Conservation (phyloP, 2,888 invertebrate genomes). For the Drepanosiphum platanoidis region DNA sequence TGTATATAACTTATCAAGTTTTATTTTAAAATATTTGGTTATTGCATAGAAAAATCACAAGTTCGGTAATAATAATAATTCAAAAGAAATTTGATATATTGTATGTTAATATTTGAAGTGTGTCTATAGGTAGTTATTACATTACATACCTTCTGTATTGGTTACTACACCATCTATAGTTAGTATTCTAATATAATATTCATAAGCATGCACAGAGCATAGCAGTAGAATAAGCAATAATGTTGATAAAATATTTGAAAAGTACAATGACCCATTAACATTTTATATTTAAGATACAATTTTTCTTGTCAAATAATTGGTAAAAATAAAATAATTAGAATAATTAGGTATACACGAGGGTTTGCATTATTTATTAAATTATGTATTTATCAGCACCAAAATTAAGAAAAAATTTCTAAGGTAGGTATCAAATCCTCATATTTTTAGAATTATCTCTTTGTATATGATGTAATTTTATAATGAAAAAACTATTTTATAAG, state of each 20-base stretch:
- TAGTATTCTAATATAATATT: conserved; percentile 22
- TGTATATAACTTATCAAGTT: conserved; percentile 25
- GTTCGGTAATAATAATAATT: not conserved
- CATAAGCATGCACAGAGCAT: conserved; percentile 33
- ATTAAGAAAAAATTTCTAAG: too few relatives aligned
- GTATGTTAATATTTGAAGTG: not conserved
- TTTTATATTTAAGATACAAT: not conserved
- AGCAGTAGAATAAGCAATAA: conserved; percentile 18
- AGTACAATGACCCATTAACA: conserved; percentile 13
- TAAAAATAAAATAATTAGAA: not conserved
- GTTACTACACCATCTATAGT: not conserved
- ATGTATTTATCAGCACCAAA: not conserved
- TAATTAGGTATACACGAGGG: not conserved
- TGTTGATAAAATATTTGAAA: not conserved
- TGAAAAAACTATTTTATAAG: not conserved
- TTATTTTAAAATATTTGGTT: not conserved
- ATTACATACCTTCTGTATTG: not conserved
- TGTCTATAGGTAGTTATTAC: not conserved
- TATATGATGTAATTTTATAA: not conserved
- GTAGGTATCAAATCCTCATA: too few relatives aligned
- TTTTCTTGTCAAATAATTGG: not conserved
- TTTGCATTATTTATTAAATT: not conserved
- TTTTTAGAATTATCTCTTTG: too few relatives aligned
- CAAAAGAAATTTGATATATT: conserved; percentile 30
- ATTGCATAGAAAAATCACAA: not conserved